Evolutionary conservation across 2,113 vertebrate species (phyloP).

Genomic region (Butorides virescens): DNA sequence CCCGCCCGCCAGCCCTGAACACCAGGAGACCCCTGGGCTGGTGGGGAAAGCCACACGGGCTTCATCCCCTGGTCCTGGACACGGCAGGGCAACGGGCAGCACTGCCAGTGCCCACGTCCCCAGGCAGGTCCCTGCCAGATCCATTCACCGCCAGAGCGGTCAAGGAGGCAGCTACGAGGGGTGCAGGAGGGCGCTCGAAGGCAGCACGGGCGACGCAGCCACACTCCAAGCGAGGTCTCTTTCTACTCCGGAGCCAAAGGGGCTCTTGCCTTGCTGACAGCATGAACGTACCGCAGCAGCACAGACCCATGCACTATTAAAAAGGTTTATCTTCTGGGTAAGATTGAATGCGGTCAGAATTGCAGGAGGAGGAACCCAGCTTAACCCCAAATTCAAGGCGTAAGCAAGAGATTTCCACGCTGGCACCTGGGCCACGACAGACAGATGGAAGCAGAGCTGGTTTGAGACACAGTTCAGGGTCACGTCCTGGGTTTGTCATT

Average conservation of each 20-base stretch:
- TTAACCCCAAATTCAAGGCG: neutral
- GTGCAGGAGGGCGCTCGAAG: neutral
- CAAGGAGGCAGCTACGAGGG: neutral
- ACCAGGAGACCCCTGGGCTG: accelerated
- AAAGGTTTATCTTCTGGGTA: neutral
- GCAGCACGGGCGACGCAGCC: neutral
- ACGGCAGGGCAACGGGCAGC: neutral
- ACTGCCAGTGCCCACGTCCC: neutral
- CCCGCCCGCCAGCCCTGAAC: neutral
- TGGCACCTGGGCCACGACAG: neutral
- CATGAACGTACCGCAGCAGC: neutral
- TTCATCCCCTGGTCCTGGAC: neutral
- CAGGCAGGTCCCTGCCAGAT: neutral
- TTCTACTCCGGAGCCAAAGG: neutral
- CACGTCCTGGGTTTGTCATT: neutral
- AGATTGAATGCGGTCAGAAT: neutral
- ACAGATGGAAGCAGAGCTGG: neutral
- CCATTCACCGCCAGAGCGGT: neutral
- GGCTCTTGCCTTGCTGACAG: neutral
- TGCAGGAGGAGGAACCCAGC: neutral
- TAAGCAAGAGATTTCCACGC: neutral
- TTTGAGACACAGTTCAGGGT: neutral
- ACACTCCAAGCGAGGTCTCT: neutral
- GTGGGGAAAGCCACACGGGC: neutral
- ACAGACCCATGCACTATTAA: neutral